Percentiles rank a stretch among this genome's conserved stretches.
Conservation (phyloP, 2,797 vertebrate genomes). For the Lutjanus argentimaculatus region DNA sequence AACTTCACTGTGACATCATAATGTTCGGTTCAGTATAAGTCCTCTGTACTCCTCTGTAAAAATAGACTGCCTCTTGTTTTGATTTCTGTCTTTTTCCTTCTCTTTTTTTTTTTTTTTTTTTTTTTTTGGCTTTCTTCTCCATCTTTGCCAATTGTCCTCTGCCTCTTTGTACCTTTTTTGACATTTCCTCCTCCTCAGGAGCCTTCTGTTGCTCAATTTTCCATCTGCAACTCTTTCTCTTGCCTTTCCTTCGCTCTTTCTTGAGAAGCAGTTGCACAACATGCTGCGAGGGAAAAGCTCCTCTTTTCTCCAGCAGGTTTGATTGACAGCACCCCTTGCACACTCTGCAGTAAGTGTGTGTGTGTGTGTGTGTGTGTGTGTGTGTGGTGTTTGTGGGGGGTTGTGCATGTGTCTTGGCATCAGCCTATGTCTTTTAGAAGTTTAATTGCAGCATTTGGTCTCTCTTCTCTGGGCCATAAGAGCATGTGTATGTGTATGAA, state of each 20-base stretch:
- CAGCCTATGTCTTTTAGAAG: constrained; percentile 52
- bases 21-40: too few species aligned
- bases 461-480: constrained; percentile 36
- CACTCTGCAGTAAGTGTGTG: constrained; percentile 36
- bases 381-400: constrained; percentile 11
- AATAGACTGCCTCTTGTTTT: background rate
- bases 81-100: background rate
- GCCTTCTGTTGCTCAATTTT: constrained; percentile 53
- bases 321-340: constrained; percentile 75
- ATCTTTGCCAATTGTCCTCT: constrained; percentile 10
- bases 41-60: too few species aligned
- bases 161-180: constrained; percentile 16
- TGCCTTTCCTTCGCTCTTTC: constrained; percentile 50
- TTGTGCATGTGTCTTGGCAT: constrained; percentile 60
- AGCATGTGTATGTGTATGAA: constrained; percentile 24
- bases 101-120: background rate
- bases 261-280: constrained; percentile 72
- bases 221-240: constrained; percentile 39
- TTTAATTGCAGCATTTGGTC: constrained; percentile 69
- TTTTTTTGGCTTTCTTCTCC: constrained; percentile 14
- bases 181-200: constrained; percentile 19
- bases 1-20: too few species aligned
- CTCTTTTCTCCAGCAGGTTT: constrained; percentile 59
- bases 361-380: constrained; percentile 26
- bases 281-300: constrained; percentile 40